Conservation (phyloP, 2,113 vertebrate species). For the Penelope pileata region DNA sequence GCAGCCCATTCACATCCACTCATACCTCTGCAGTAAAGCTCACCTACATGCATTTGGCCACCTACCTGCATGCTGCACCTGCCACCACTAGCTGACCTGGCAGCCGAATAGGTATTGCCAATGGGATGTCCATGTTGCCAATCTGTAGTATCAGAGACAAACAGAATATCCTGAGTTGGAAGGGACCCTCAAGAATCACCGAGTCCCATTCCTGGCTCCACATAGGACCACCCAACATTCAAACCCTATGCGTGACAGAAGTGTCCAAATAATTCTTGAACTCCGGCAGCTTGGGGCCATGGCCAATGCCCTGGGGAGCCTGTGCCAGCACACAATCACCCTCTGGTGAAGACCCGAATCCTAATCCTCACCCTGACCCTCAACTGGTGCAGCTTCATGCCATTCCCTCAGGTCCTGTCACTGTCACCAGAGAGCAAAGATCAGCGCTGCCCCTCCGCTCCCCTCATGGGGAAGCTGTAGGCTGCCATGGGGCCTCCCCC, state of each 20-base stretch:
- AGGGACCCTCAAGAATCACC: background rate
- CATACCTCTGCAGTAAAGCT: background rate
- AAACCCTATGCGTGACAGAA: background rate
- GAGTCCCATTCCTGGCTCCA: no score
- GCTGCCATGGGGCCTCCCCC: background rate
- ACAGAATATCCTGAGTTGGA: background rate
- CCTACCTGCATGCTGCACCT: background rate
- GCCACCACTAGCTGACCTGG: background rate
- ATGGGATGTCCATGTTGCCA: background rate
- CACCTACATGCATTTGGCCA: background rate
- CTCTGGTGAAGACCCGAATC: background rate
- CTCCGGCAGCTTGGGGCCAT: background rate
- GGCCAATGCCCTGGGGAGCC: background rate
- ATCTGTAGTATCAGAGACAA: background rate
- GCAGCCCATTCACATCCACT: background rate
- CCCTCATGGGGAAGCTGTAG: background rate
- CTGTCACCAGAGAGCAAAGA: background rate
- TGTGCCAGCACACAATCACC: background rate
- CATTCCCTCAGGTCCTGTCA: no score
- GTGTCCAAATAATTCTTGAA: background rate
- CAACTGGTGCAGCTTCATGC: background rate
- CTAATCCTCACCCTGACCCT: background rate
- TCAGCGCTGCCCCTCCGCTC: no score
- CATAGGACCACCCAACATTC: background rate
- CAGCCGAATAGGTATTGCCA: background rate